Conservation (phyloP, 2,888 invertebrate species). For the Yponomeuta cagnagella region DNA sequence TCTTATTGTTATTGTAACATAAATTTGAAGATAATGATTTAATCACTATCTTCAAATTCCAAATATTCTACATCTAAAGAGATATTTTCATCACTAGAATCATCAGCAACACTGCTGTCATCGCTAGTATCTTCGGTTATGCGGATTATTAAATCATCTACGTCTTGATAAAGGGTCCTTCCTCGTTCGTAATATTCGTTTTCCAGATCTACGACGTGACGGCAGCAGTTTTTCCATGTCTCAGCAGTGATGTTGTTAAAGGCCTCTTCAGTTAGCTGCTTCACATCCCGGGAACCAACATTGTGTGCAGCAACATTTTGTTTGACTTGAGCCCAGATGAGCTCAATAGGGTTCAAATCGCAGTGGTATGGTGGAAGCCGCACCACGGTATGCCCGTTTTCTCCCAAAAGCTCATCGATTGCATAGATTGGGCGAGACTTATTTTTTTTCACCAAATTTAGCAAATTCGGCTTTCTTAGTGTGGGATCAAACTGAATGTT, state of each 20-base stretch:
- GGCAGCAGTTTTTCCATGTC: constrained; percentile 20
- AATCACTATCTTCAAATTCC: constrained; percentile 10
- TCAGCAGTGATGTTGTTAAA: constrained; percentile 20
- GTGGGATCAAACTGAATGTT: constrained; percentile 24
- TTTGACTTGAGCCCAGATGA: no score
- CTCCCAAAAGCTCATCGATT: constrained; percentile 24
- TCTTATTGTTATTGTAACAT: no score
- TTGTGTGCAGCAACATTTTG: no score
- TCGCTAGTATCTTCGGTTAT: constrained; percentile 20
- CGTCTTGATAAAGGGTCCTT: constrained; percentile 19
- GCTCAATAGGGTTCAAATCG: no score
- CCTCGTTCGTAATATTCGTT: constrained; percentile 19
- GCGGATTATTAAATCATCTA: constrained; percentile 20
- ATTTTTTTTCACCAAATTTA: constrained; percentile 23
- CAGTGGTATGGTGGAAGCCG: background rate
- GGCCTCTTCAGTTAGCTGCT: constrained; percentile 7
- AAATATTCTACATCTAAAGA: constrained; percentile 11
- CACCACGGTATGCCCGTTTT: constrained; percentile 23
- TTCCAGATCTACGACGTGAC: constrained; percentile 18
- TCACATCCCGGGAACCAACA: no score
- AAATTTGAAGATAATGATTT: constrained; percentile 7
- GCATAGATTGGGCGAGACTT: constrained; percentile 25
- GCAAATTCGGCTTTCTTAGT: constrained; percentile 22
- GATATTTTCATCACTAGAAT: background rate
- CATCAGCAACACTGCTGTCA: constrained; percentile 15